Conservation (phyloP, 2,113 vertebrate genomes). For the Odobenus rosmarus region DNA sequence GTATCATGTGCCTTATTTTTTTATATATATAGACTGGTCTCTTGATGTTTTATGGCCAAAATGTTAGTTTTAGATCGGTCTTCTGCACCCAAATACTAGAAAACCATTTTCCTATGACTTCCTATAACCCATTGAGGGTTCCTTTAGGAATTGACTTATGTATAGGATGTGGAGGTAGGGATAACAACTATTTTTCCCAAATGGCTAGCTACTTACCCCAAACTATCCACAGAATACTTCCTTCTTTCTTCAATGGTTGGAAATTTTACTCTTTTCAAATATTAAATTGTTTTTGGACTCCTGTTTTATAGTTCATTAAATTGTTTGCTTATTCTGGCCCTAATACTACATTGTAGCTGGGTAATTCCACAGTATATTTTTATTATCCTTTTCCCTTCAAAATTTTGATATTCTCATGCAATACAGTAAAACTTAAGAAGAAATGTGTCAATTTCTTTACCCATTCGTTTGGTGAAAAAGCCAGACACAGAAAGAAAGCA, state of each 20-base stretch:
- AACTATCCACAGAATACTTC: neutral
- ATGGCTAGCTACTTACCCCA: neutral
- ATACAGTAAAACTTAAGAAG: conserved; percentile 13
- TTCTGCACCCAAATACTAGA: neutral
- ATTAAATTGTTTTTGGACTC: neutral
- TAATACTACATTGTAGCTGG: neutral
- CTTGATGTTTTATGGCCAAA: neutral
- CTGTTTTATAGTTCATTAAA: neutral
- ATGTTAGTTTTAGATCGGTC: neutral
- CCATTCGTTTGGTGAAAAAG: neutral
- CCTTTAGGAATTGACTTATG: neutral
- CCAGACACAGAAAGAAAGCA: neutral
- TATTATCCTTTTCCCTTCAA: conserved; percentile 13
- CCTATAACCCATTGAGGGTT: conserved; percentile 18
- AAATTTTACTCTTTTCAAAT: conserved; percentile 29
- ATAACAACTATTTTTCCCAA: neutral
- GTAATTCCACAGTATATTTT: neutral
- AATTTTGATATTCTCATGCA: neutral
- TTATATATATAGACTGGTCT: neutral
- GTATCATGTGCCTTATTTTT: neutral
- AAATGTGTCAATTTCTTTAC: neutral
- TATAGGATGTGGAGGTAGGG: neutral
- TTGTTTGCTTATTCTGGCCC: neutral
- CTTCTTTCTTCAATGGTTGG: neutral
- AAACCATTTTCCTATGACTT: neutral